phyloP scores from a whole-genome alignment of 35 echinoderm and acorn worm species.

The Stichopus chloronotus region DNA sequence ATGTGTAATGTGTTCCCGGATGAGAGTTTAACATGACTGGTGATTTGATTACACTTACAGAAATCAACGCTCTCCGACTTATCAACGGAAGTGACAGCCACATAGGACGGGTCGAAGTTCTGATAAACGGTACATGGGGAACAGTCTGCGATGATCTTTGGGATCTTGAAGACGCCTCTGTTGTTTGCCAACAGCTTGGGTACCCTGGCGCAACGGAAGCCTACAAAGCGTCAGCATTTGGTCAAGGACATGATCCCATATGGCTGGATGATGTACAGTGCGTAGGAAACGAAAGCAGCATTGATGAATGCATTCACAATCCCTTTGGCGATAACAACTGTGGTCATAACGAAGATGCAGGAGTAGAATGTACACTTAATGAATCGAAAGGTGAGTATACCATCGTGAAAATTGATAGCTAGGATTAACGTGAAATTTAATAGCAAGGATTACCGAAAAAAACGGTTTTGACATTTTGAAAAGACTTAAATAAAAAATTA shows the following conservation, averaged over 20 bases:
- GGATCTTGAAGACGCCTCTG: slow-evolving; percentile 26
- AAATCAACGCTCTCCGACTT: too few species aligned
- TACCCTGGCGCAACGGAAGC: not conserved
- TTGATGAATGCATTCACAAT: slow-evolving; percentile 31
- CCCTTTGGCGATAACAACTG: slow-evolving; percentile 16
- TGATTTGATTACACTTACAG: not conserved
- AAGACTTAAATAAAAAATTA: too few species aligned
- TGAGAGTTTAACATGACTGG: not conserved
- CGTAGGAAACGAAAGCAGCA: slow-evolving; percentile 39
- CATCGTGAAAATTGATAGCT: too few species aligned
- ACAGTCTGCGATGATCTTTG: slow-evolving; percentile 57
- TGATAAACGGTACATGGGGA: slow-evolving; percentile 56
- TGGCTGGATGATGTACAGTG: slow-evolving; percentile 54
- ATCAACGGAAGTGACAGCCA: too few species aligned
- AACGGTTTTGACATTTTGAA: too few species aligned
- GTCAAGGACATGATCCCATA: slow-evolving; percentile 9
- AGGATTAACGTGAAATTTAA: too few species aligned
- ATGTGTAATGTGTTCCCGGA: too few species aligned
- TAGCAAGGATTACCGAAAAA: too few species aligned
- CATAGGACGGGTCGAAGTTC: slow-evolving; percentile 56
- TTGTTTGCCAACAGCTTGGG: slow-evolving; percentile 67
- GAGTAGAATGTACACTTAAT: slow-evolving; percentile 19
- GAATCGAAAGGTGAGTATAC: not conserved
- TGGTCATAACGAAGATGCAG: slow-evolving; percentile 60
- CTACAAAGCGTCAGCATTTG: not conserved